A percentile compares a stretch with the other conserved stretches of the same genome.
These are phyloP conservation scores for Eueremaeus valkanovi DNA, from an alignment of 2,888 invertebrate genomes.

Conservation along the genomic window DNA sequence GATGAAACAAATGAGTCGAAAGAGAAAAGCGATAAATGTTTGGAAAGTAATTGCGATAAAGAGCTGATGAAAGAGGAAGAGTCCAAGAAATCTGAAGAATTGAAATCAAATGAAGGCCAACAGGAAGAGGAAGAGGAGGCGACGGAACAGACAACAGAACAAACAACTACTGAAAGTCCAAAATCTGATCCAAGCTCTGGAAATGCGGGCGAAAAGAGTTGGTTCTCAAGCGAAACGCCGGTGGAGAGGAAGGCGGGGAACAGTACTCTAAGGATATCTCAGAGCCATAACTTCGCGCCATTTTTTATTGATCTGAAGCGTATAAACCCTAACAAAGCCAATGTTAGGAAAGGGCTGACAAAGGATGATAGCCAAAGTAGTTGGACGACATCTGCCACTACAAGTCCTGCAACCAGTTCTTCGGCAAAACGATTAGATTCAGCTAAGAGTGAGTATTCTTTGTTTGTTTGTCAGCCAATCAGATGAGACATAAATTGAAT, in stretches of 20 bases:
- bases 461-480: neutral
- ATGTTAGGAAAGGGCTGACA: neutral
- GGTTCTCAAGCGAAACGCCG: neutral
- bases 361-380: neutral
- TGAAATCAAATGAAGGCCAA: neutral
- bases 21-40: neutral
- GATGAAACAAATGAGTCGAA: slow-evolving; percentile 26
- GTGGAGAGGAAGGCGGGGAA: neutral
- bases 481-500: neutral
- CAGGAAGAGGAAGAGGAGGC: neutral
- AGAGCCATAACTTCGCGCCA: slow-evolving; percentile 14
- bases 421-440: neutral
- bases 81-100: neutral
- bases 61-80: slow-evolving; percentile 29
- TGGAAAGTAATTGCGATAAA: slow-evolving; percentile 13
- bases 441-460: neutral
- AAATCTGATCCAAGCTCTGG: too few relatives aligned
- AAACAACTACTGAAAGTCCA: neutral
- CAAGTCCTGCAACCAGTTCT: neutral
- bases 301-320: slow-evolving; percentile 31
- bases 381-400: slow-evolving; percentile 28
- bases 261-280: neutral
- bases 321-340: slow-evolving; percentile 18
- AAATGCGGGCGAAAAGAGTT: too few relatives aligned
- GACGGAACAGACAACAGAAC: neutral